Base-by-base conservation (phyloP, 1,140 invertebrate species). In the Macrobrachium rosenbergii region DNA sequence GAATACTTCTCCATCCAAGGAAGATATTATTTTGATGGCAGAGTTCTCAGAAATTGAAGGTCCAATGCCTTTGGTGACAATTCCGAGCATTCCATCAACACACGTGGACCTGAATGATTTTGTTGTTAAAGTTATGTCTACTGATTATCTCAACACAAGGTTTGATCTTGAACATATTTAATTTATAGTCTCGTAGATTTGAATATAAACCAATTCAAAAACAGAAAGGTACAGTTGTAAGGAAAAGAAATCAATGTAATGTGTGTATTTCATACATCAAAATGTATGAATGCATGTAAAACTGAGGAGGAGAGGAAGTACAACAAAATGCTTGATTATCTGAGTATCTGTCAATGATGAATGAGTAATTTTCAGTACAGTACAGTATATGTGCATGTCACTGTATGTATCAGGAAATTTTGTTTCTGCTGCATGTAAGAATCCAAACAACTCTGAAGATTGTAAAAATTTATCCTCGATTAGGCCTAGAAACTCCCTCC, bases 31-130 rank as follows among this genome's bases (percentile, higher is more conserved):
- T 11, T 19, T 87, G 19, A 58, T 87, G 28, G 85, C 85, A 75
- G 85, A 87, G 63, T 87, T 87, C 69, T 87, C 85, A 5, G 85
- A 87, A 64, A 87, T 87, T 21, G 85, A 87, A 72, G 85, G 85
- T 19, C 85, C 85, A 58, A 75, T 87, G 67, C 85, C 85, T 19
- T 43, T 87, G 0, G 14, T 87, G 43, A 81, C 85, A 72, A 82
- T 87, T 67, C 85, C 85, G 21, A 58, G 64, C 8, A 52, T 58
- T 37, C 78, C 78, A 23, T 62, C 79, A 52, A 5, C 67, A 16
- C 85, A 87, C 21, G 28, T 87, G 60, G 85, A 87, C 37, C 79
- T 87, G 28, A 87, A 87, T 87, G 85, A 87, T 19, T 87, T 87
- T 87, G 85, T 87, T 19, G 85, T 87, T 23, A 87, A 87, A 63